These are phyloP conservation scores for Fratercula arctica DNA, from an alignment of 2,797 vertebrate genomes.

Conservation along the genomic window DNA sequence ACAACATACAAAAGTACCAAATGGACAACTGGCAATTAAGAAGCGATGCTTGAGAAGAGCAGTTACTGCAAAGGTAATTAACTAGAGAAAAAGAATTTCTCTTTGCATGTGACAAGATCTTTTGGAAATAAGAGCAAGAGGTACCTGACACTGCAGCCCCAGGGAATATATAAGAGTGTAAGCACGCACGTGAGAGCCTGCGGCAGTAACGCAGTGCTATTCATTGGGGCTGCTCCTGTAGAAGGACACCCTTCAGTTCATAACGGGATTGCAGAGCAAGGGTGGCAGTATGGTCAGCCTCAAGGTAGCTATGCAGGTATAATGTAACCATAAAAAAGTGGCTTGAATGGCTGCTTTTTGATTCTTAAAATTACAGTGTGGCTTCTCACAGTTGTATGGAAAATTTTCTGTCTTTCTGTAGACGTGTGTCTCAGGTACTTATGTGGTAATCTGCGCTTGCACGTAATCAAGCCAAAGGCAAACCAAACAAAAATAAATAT, in stretches of 20 bases:
- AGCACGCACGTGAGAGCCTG: neutral
- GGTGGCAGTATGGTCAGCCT: neutral
- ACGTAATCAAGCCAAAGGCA: neutral
- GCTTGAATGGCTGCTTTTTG: neutral
- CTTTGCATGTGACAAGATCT: neutral
- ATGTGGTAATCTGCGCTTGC: accelerated
- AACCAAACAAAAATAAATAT: neutral
- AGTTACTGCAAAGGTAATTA: neutral
- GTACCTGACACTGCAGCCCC: neutral
- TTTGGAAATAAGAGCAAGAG: neutral
- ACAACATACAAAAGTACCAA: neutral
- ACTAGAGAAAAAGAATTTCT: neutral
- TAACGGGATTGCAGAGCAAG: neutral
- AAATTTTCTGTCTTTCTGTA: neutral
- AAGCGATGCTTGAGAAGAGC: neutral
- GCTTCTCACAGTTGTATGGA: neutral
- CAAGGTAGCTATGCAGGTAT: neutral
- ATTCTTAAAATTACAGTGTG: neutral
- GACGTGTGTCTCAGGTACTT: neutral
- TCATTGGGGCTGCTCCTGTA: neutral
- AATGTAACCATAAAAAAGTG: neutral
- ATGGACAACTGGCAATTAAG: neutral
- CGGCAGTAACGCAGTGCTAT: accelerated
- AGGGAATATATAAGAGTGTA: neutral
- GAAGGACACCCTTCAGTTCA: neutral